Evolutionary conservation across 2,113 vertebrate genomes (phyloP), one percentile per base, ranked within the genome.

Genomic region (Trogon surrucura): DNA sequence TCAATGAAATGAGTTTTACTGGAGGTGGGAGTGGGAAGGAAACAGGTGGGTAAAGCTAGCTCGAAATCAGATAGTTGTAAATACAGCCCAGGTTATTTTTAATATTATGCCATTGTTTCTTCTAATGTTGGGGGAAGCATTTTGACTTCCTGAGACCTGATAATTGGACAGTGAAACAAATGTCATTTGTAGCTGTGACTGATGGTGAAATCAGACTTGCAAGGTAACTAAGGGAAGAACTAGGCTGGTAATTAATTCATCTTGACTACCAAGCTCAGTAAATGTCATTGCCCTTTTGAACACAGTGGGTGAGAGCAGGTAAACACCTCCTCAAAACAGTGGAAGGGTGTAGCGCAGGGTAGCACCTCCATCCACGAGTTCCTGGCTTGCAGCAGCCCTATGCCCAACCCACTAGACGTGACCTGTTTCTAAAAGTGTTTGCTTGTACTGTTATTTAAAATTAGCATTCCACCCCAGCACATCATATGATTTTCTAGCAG

Each of bases 401-500:
- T 57, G 34, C 79, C 50, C 80, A 86, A 32, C 41, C 19, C 60
- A 20, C 65, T 71, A 74, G 80, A 44, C 1, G 0, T 36, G 61
- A 75, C 73, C 83, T 89, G 27, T 57, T 88, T 93, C 85, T 95
- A 71, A 86, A 94, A 91, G 71, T 53, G 41, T 81, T 79, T 91
- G 36, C 34, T 88, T 66, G 27, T 61, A 53, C 57, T 80, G 47
- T 86, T 82, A 69, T 80, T 93, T 90, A 91, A 95, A 82, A 80
- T 91, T 93, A 89, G 48, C 53, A 54, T 72, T 92, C 57, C 69
- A 86, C 53, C 50, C n/a, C 1, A 0, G 75, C 50, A 91, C 74
- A 93, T 89, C 70, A 29, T 88, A 79, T 57, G 83, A 93, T 88
- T 96, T 97, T 95, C 72, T 78, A 93, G 66, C 85, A 92, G 72